phyloP scores from a whole-genome alignment of 2,888 invertebrate genomes.

The Erpobdella octoculata region DNA sequence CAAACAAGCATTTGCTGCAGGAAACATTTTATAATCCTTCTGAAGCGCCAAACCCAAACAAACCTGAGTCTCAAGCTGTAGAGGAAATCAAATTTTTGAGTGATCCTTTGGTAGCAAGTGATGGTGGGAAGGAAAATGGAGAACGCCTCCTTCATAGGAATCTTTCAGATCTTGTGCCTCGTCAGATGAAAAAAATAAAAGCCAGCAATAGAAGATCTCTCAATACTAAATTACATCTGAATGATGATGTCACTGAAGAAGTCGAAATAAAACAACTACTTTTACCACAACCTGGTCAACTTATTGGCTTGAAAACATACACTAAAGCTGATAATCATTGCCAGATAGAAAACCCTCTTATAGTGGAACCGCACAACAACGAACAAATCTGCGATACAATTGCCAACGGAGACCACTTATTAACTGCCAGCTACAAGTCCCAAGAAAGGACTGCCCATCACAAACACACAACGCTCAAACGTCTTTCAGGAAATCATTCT shows the following conservation, averaged over 20 bases:
- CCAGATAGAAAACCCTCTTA: no score
- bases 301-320: no score
- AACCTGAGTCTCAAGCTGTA: slow-evolving; percentile 60
- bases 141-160: slow-evolving; percentile 50
- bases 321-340: no score
- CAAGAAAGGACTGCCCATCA: no score
- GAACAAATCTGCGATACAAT: no score
- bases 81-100: slow-evolving; percentile 67
- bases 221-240: background rate
- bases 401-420: no score
- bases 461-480: background rate
- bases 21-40: no score
- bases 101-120: slow-evolving; percentile 52
- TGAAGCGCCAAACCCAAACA: slow-evolving; percentile 30
- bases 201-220: slow-evolving; percentile 3
- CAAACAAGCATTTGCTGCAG: slow-evolving; percentile 28
- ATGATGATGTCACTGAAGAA: background rate
- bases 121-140: background rate
- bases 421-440: no score
- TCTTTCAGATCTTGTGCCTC: slow-evolving; percentile 69
- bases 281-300: no score
- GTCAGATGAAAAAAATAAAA: slow-evolving; percentile 68
- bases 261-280: no score
- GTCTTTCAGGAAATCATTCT: background rate
- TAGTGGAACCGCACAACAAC: no score